Percentiles rank a stretch among this genome's conserved stretches.
phyloP scores from a whole-genome alignment of 2,888 invertebrate species.

The Bhutanitis thaidina region DNA sequence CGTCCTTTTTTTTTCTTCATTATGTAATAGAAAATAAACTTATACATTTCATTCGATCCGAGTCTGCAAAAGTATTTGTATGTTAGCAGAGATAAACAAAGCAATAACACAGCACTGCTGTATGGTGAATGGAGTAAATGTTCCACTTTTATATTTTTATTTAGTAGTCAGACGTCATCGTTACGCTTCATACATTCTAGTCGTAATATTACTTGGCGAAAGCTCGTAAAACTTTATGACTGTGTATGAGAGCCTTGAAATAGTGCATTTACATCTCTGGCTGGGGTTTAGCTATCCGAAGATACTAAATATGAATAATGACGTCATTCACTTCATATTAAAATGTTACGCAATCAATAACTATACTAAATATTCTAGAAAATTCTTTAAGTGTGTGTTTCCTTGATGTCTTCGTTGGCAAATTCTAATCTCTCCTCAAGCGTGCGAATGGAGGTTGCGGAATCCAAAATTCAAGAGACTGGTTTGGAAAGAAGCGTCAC shows the following conservation, averaged over 20 bases:
- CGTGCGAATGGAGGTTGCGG: too few relatives aligned
- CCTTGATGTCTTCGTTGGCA: too few relatives aligned
- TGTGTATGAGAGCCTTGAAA: constrained; percentile 4
- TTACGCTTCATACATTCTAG: constrained; percentile 4
- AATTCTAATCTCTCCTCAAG: too few relatives aligned
- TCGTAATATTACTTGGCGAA: constrained; percentile 6
- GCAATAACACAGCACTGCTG: constrained; percentile 4
- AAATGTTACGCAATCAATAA: too few relatives aligned
- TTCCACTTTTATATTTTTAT: constrained; percentile 17
- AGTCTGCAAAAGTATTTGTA: too few relatives aligned
- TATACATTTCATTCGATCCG: too few relatives aligned
- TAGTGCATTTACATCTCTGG: constrained; percentile 11
- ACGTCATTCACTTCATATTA: too few relatives aligned
- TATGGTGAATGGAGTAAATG: constrained; percentile 10
- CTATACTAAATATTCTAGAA: too few relatives aligned
- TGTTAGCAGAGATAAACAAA: constrained; percentile 4
- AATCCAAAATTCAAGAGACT: too few relatives aligned
- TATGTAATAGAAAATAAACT: not conserved
- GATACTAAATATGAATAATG: not conserved
- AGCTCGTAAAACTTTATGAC: constrained; percentile 10
- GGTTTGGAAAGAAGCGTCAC: too few relatives aligned
- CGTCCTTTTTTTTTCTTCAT: too few relatives aligned
- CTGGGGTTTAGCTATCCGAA: not conserved
- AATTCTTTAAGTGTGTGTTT: too few relatives aligned
- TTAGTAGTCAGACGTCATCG: constrained; percentile 11